Evolutionary conservation across 1,140 invertebrate species (phyloP).

Genomic region (Drosophila cardini): DNA sequence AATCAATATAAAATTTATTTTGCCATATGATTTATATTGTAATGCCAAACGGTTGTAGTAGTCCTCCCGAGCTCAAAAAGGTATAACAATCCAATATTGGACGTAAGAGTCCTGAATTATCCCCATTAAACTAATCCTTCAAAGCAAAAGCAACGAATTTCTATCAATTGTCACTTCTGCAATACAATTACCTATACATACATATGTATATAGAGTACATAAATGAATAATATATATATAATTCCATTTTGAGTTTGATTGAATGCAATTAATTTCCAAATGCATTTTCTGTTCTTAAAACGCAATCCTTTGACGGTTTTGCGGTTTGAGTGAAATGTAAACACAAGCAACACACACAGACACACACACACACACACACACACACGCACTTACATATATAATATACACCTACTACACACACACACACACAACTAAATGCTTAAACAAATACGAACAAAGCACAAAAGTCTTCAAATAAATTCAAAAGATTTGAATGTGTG

Average conservation of each 20-base stretch:
- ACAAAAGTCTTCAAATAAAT: constrained; percentile 6
- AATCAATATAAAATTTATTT: too few species aligned
- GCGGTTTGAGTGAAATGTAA: constrained; percentile 36
- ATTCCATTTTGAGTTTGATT: too few species aligned
- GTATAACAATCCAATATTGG: too few species aligned
- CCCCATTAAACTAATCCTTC: too few species aligned
- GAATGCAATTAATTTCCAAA: not conserved
- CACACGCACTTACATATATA: not conserved
- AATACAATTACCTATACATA: too few species aligned
- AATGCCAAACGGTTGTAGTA: too few species aligned
- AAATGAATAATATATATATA: too few species aligned
- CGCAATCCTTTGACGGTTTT: constrained; percentile 48
- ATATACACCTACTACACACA: not conserved
- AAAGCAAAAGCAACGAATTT: too few species aligned
- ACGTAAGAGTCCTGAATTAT: too few species aligned
- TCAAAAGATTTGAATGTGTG: constrained; percentile 6
- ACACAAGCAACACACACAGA: constrained; percentile 11
- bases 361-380: not conserved
- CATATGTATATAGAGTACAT: constrained; percentile 1
- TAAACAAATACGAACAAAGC: constrained; percentile 7
- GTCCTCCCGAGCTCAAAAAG: too few species aligned
- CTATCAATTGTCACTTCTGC: too few species aligned
- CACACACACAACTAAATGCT: not conserved
- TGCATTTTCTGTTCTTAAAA: constrained; percentile 27
- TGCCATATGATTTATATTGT: too few species aligned